Base-by-base conservation (phyloP, 2,797 vertebrate genomes). In the Austrolebias charrua region DNA sequence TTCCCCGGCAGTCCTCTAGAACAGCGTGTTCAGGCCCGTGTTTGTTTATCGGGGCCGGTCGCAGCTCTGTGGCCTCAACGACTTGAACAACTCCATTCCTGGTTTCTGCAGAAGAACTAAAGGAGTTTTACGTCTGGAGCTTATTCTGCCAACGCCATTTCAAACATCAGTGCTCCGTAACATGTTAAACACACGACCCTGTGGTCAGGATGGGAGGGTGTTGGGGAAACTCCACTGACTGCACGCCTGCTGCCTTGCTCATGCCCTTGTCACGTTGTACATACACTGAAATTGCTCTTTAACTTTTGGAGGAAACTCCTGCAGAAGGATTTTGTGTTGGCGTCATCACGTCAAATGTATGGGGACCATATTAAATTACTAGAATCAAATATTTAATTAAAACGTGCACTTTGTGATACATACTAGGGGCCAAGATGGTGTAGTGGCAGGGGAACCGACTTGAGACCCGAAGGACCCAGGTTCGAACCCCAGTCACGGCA, bases 1-100 rank as follows among this genome's bases (percentile, higher is more conserved):
- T 88, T 81, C 88, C 89, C 87, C 16, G 13, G 44, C 58, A 48
- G 73, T 79, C 77, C 66, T 59, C 35, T 56, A 73, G 78, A 77
- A 87, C 85, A 85, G 80, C 69, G 71, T 57, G 73, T 84, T 72
- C 75, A 65, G 51, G 60, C 42, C 29, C 18, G 3, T 64, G 73
- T 82, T 76, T 86, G 77, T 80, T 80, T 80, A 77, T 65, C 13
- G 66, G 72, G 67, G 71, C 19, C 59, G 73, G 63, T 75, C 64
- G 55, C 49, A 71, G 66, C 38, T 70, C 71, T 43, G 24, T 24
- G 10, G 50, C 52, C 62, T 62, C 18, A 50, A 46, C 6, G 4
- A 80, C 80, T 82, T 79, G 74, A 76, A 82, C 69, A 78, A 24
- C 63, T 69, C 73, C 72, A 47, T 18, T 40, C 13, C 11, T 40